A percentile compares a stretch with the other conserved stretches of the same genome.
Conservation (phyloP, 2,888 invertebrate species). For the Troides aeacus region DNA sequence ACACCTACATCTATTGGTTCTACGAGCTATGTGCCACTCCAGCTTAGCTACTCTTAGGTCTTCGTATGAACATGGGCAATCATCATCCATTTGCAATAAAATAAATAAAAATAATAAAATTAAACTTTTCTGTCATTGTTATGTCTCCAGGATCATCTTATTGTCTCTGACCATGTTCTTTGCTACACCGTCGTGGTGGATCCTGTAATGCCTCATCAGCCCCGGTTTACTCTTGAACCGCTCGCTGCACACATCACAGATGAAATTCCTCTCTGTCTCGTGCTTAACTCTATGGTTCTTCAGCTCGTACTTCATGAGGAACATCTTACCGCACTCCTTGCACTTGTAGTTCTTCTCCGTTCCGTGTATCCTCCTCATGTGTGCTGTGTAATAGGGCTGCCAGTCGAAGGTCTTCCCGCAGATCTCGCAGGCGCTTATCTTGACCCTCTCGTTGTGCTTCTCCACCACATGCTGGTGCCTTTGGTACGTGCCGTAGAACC, state of each 20-base stretch:
- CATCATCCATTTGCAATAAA: no score
- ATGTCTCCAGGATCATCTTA: not conserved
- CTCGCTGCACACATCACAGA: slow-evolving; percentile 44
- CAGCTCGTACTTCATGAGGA: slow-evolving; percentile 38
- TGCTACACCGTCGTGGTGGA: slow-evolving; percentile 32
- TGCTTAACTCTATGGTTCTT: slow-evolving; percentile 42
- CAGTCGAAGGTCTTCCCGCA: slow-evolving; percentile 67
- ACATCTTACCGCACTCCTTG: slow-evolving; percentile 40
- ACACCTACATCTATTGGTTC: no score
- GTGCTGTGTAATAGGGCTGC: slow-evolving; percentile 60
- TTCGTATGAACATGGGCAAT: no score
- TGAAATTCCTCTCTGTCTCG: slow-evolving; percentile 35
- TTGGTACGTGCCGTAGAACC: slow-evolving; percentile 40
- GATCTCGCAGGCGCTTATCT: slow-evolving; percentile 49
- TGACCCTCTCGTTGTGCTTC: slow-evolving; percentile 48
- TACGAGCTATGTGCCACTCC: no score
- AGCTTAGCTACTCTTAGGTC: no score
- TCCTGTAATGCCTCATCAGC: slow-evolving; percentile 41
- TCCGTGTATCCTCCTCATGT: slow-evolving; percentile 57
- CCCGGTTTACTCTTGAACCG: slow-evolving; percentile 40
- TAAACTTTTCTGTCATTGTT: not conserved
- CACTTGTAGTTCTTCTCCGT: slow-evolving; percentile 50
- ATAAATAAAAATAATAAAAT: not conserved
- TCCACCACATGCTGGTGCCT: slow-evolving; percentile 49
- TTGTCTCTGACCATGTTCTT: not conserved